Base-by-base conservation (phyloP, 2,888 invertebrate species). In the Pristionchus entomophagus region DNA sequence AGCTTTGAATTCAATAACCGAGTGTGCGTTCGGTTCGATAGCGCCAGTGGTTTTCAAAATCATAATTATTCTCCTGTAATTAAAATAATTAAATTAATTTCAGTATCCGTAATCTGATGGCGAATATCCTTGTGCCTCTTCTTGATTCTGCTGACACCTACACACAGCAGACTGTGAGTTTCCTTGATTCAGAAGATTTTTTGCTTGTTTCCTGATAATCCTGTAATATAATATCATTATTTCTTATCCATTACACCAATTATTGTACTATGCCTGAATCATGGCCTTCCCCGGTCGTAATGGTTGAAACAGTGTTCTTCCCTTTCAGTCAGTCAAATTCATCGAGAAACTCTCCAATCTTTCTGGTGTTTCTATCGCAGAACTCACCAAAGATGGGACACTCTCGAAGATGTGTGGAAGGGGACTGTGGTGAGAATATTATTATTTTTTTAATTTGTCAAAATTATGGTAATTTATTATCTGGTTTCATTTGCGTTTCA, bases 361-460 rank as follows among this genome's bases (percentile, higher is more conserved):
- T 6, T 73, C 73, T n/a, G 73, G 41, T 4, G 41, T 14, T 41
- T 41, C 41, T 45, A 26, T 73, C 17, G n/a, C 41, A 1, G 73
- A 73, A 32, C 0, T 73, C 0, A 73, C 73, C 12, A 41, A 26
- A 26, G 73, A 73, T 10, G 41, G 73, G 41, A 41, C 41, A 45
- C 41, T 73, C 26, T 73, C 73, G 73, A 38, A 32, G 26, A 73
- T 73, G 38, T 73, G 73, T 45, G 73, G 26, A 41, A n/a, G 41
- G 41, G 73, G 41, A 73, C 26, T 73, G 73, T 41, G n/a, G 73
- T 73, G 41, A 26, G 41, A 12, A 29, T 17, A 2, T 77, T 2
- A 77, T 22, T 12, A 29, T 73, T 73, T 1, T n/a, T 73, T 45
- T 6, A 38, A 4, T 22, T 69, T 32, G 14, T 32, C 10, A 3